Evolutionary conservation across 2,888 invertebrate genomes (phyloP), one percentile per base, ranked within the genome.

Genomic region (Caenorhabditis auriculariae): DNA sequence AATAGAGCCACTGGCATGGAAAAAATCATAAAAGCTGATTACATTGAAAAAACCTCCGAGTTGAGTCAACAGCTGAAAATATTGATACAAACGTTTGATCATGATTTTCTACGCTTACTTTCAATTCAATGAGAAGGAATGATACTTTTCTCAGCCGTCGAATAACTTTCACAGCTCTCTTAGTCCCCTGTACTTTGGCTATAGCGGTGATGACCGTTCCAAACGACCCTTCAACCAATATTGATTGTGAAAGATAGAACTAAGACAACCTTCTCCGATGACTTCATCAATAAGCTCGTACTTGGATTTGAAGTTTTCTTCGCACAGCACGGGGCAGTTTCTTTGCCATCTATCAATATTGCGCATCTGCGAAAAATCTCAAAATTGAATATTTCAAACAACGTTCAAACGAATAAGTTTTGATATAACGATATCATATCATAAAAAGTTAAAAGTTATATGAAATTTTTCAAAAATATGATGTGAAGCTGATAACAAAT

Each of bases 11-110:
- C 44, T 38, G 21, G 41, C 19, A 39, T 58, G 47, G 27, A 21
- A 62, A 28, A 62, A 62, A 12, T 58, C 58, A 35, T 42, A 51
- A 15, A 62, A 48, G 35, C 58, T 57, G 6, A 62, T 54, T 19
- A 62, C 58, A 27, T 62, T 62, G 35, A 54, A 57, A 23, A 58
- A 52, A 27, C 62, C 62, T 23, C 62, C 62, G 17, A 62, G 52
- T 32, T 62, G 52, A 19, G 52, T 38, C 19, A 62, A 28, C 17
- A 62, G 4, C 50, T 50, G 42, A 28, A 50, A 50, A n/a, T n/a
- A 24, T 3, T 7, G 4, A 21, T 5, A 5, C 29, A 4, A 6
- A 42, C 29, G 12, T 6, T 19, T 42, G 24, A 15, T 9, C 27
- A 28, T 12, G 29, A 19, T 6, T 45, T 27, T 6, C 7, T 21